Percentiles rank a stretch among this genome's conserved stretches.
Conservation (phyloP, 92 coral and sea anemone species). For the Epizoanthus illoricatus region DNA sequence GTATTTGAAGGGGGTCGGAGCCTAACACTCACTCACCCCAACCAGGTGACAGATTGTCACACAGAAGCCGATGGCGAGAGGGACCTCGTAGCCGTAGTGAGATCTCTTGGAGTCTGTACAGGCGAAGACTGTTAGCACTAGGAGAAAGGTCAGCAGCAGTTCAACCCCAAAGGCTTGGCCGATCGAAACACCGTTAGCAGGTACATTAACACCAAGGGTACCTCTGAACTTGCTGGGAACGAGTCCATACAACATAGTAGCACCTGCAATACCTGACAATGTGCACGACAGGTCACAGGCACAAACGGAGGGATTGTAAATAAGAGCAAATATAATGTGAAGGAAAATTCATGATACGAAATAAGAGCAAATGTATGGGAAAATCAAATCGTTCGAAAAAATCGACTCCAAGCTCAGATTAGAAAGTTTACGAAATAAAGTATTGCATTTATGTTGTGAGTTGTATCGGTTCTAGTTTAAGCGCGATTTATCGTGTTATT, state of each 20-base stretch:
- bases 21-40: slow-evolving; percentile 78
- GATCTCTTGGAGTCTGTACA: slow-evolving; percentile 77
- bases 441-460: too few relatives aligned
- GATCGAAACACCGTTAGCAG: slow-evolving; percentile 71
- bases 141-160: slow-evolving; percentile 79
- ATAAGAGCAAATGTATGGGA: too few relatives aligned
- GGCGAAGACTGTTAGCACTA: slow-evolving; percentile 89
- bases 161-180: slow-evolving; percentile 93
- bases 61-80: slow-evolving; percentile 89
- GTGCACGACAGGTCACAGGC: too few relatives aligned
- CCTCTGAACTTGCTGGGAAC: slow-evolving; percentile 84
- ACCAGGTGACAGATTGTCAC: slow-evolving; percentile 84
- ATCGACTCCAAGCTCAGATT: too few relatives aligned
- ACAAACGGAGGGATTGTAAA: too few relatives aligned
- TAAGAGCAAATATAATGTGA: too few relatives aligned
- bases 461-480: too few relatives aligned
- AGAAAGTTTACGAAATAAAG: too few relatives aligned
- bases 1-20: too few relatives aligned
- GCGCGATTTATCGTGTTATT: too few relatives aligned
- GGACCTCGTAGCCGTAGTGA: slow-evolving; percentile 89
- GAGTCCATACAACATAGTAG: slow-evolving; percentile 74
- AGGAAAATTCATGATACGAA: too few relatives aligned
- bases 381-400: too few relatives aligned
- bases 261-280: slow-evolving; percentile 53
- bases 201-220: slow-evolving; percentile 75